Evolutionary conservation across 2,797 vertebrate species (phyloP).

Genomic region (Lateolabrax maculatus): DNA sequence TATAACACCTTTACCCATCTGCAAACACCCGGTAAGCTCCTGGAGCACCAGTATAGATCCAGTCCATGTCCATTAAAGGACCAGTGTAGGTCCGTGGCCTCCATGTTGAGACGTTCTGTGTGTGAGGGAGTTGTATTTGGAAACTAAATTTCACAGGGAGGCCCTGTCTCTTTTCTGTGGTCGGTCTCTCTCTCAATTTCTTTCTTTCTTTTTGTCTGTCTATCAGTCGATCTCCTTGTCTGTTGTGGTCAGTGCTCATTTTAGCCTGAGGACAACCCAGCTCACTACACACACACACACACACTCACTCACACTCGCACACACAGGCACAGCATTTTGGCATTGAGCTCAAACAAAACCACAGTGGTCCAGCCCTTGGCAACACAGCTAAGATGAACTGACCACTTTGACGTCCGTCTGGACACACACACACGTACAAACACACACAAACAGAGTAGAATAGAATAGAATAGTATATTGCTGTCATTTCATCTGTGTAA

Average conservation of each 20-base stretch:
- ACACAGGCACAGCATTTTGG: constrained; percentile 56
- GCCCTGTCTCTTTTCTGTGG: constrained; percentile 74
- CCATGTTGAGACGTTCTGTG: constrained; percentile 24
- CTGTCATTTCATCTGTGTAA: constrained; percentile 24
- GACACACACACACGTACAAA: constrained; percentile 57
- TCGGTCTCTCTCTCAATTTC: constrained; percentile 53
- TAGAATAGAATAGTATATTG: constrained; percentile 22
- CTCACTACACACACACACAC: constrained; percentile 46
- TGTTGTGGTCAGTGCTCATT: constrained; percentile 80
- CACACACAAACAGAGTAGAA: constrained; percentile 44
- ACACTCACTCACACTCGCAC: constrained; percentile 16
- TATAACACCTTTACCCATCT: neutral
- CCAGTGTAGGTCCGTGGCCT: constrained; percentile 34
- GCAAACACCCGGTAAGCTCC: neutral
- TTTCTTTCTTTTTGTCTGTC: constrained; percentile 73
- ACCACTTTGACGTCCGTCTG: constrained; percentile 81
- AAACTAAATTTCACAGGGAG: constrained; percentile 72
- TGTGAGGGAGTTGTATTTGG: constrained; percentile 60
- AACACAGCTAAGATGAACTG: constrained; percentile 73
- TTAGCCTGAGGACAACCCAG: constrained; percentile 78
- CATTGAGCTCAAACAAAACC: constrained; percentile 78
- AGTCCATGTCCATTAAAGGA: neutral
- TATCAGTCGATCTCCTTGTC: constrained; percentile 82
- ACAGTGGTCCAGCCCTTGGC: constrained; percentile 82
- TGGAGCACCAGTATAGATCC: neutral